Conservation (phyloP, 2,113 vertebrate species). For the Vimba vimba region DNA sequence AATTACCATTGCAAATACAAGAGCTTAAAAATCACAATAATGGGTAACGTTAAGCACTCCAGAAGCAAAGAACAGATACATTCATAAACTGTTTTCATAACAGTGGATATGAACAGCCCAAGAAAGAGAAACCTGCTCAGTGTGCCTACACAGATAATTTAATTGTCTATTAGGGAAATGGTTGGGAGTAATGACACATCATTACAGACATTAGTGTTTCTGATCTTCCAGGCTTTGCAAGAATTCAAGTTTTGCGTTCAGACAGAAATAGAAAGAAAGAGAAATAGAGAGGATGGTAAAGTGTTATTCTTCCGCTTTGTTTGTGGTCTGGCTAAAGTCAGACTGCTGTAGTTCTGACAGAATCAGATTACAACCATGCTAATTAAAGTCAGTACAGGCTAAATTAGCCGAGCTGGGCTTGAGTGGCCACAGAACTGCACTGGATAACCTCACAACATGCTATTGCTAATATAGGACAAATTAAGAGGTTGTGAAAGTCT, state of each 20-base stretch:
- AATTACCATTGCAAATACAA: conserved; percentile 48
- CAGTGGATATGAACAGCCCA: conserved; percentile 17
- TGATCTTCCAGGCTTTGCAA: neutral
- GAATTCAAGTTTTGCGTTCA: neutral
- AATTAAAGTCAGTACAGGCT: conserved; percentile 56
- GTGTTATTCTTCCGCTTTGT: conserved; percentile 44
- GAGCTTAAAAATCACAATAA: conserved; percentile 49
- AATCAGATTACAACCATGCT: conserved; percentile 56
- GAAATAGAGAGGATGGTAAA: conserved; percentile 18
- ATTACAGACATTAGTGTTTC: conserved; percentile 28
- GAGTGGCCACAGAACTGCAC: conserved; percentile 41
- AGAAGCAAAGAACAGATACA: conserved; percentile 40
- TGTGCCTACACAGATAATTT: conserved; percentile 17
- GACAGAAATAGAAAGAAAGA: neutral
- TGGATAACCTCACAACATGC: conserved; percentile 11
- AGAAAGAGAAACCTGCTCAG: conserved; percentile 15
- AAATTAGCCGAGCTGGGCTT: conserved; percentile 48
- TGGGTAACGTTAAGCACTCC: conserved; percentile 13
- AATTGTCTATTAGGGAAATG: conserved; percentile 50
- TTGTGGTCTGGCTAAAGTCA: conserved; percentile 44
- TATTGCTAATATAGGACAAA: conserved; percentile 37
- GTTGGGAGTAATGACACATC: conserved; percentile 31
- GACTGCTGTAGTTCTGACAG: conserved; percentile 45
- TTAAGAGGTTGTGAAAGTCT: conserved; percentile 26
- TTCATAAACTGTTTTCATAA: conserved; percentile 43